Base-by-base conservation (phyloP, 2,113 vertebrate genomes). In the Lepus europaeus region DNA sequence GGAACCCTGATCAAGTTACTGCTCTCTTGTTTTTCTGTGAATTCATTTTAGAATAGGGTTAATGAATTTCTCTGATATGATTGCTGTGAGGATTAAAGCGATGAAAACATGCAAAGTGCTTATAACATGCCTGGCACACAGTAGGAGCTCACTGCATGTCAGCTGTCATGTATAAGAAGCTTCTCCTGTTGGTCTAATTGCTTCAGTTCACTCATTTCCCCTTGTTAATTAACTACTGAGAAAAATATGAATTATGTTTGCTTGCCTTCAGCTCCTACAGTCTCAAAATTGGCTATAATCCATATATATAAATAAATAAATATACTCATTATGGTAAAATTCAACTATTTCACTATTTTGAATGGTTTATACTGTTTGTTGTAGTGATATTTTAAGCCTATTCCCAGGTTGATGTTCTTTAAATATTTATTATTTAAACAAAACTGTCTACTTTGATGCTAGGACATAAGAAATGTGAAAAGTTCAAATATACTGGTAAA, bases 401-500 rank as follows among this genome's bases (percentile, higher is more conserved):
- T 74, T 87, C 25, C n/a, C n/a, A 88, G 51, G 19, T 5, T 84
- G 68, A 31, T 39, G 1, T 63, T 70, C 81, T 93, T 63, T 53
- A 23, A 19, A 87, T 92, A 51, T 29, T 90, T 92, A 33, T 85
- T 90, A 9, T 76, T 78, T 76, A 95, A 90, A 85, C 20, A 89
- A 94, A 73, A 33, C 25, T 90, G 8, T 76, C 73, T 81, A 51
- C 64, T 92, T 95, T 87, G 63, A 80, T 90, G 79, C 17, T 90
- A 77, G 27, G 10, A 63, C 66, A 53, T 39, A 80, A 72, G 29
- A 91, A 92, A 88, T 85, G 19, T 56, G 7, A 9, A 63, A 93
- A 84, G 36, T 89, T 95, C 51, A 95, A 93, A 88, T 89, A 63
- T 68, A 63, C 8, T 39, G 13, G 72, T 89, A 94, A 74, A 96